Conservation (phyloP, 1,140 invertebrate species). For the Hypothenemus hampei region DNA sequence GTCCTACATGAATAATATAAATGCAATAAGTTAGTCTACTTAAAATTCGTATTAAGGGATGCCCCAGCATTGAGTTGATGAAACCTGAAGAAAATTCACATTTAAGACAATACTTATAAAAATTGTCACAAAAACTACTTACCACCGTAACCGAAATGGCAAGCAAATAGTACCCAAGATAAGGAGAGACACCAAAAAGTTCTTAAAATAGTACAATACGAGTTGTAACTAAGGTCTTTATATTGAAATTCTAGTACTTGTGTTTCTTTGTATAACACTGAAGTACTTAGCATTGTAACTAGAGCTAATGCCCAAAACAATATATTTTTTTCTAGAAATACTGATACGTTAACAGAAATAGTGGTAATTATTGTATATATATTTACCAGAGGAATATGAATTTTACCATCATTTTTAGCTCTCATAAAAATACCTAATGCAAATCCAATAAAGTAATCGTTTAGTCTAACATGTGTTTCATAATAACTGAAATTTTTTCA, state of each 20-base stretch:
- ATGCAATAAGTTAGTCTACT: conserved; percentile 23
- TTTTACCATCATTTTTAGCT: conserved; percentile 13
- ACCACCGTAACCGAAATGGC: conserved; percentile 14
- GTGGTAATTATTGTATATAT: neutral
- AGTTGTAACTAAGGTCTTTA: neutral
- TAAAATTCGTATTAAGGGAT: conserved; percentile 7
- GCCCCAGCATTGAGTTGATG: conserved; percentile 10
- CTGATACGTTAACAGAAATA: neutral
- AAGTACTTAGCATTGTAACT: neutral
- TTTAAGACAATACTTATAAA: neutral
- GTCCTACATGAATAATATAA: conserved; percentile 11
- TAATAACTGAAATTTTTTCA: conserved; percentile 10
- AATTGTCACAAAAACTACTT: neutral
- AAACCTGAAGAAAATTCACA: conserved; percentile 14
- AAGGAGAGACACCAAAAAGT: conserved; percentile 7
- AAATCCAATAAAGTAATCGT: conserved; percentile 26
- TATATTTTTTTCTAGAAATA: conserved; percentile 10
- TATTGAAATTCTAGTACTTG: neutral
- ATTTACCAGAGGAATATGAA: neutral
- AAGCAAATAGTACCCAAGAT: conserved; percentile 19
- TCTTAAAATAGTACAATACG: conserved; percentile 7
- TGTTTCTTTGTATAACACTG: conserved; percentile 9
- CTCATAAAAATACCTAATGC: conserved; percentile 26
- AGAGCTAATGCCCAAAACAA: conserved; percentile 14
- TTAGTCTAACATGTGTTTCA: conserved; percentile 22